Percentiles rank a stretch among this genome's conserved stretches.
These are phyloP conservation scores for Montipora sp. DNA, from an alignment of 64 coral and sea anemone genomes.

Conservation along the genomic window DNA sequence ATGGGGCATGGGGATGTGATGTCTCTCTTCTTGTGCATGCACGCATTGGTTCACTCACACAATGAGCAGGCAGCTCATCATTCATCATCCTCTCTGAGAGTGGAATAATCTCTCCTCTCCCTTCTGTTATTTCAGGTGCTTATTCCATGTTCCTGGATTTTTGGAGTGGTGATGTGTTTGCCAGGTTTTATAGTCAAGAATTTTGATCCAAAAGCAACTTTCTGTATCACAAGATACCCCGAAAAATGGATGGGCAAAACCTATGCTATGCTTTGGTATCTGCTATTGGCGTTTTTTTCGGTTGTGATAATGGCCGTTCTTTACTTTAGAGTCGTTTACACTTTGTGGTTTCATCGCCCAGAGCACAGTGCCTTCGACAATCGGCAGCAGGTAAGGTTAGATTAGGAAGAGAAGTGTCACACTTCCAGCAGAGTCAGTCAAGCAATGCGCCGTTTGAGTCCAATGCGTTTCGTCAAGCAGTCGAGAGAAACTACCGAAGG, in stretches of 20 bases:
- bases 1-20: too few species aligned
- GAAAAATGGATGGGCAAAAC: neutral
- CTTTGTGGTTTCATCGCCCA: neutral
- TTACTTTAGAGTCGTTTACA: neutral
- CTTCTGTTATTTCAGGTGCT: neutral
- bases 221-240: neutral
- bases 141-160: neutral
- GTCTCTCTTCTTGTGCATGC: too few species aligned
- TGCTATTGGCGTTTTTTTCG: neutral
- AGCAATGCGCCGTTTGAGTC: too few species aligned
- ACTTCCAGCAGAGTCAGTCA: too few species aligned
- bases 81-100: too few species aligned
- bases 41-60: too few species aligned
- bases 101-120: too few species aligned
- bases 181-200: neutral
- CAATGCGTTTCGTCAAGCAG: too few species aligned
- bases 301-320: neutral
- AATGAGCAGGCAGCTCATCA: too few species aligned
- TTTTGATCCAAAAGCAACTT: neutral
- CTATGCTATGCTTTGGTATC: neutral
- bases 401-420: too few species aligned
- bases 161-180: neutral
- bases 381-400: neutral
- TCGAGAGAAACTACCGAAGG: too few species aligned
- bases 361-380: neutral